Base-by-base conservation (phyloP, 2,888 invertebrate genomes). In the Shargacucullia verbasci region DNA sequence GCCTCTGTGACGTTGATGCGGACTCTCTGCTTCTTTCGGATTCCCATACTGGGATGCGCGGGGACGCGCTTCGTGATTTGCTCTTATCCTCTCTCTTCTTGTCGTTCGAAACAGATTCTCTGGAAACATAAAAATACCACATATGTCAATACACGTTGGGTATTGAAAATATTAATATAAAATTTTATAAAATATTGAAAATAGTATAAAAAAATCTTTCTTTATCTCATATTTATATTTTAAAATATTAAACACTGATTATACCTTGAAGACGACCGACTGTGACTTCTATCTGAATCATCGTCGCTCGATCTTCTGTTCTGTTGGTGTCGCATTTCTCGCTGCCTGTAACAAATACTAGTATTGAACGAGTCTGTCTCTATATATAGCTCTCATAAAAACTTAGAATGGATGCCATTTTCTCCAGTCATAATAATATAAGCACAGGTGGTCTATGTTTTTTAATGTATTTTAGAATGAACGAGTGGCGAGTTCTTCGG, bases 241-340 rank as follows among this genome's bases (percentile, higher is more conserved):
- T n/a, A 25, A 1, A 39, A 9, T 2, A 20, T 11, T 27, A 11
- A 27, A 47, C 35, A 52, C 13, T 35, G 12, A 54, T 2, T 44
- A 41, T 82, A 90, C 92, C 90, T 87, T 0, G 90, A 88, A 1
- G 93, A 90, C 1, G 92, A 91, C 2, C 87, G 83, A 60, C 90
- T 91, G 25, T 75, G 82, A 65, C 89, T 90, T 55, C 85, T 78
- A 40, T 92, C 90, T 0, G 91, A 89, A 35, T 88, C 90, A 0
- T 89, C 89, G n/a, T 92, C 93, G 43, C 92, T 92, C 4, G 92
- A 90, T n/a, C 94, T 88, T 15, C 94, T 88, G 38, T 94, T 94
- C 68, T 94, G 95, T 59, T 95, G 94, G 70, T 98, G 98, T 35
- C 98, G 95, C 87, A 97, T 95, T 87, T 98, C 98, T 67, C 98